Evolutionary conservation across 1,140 invertebrate species (phyloP).

Genomic region (Patella vulgata): DNA sequence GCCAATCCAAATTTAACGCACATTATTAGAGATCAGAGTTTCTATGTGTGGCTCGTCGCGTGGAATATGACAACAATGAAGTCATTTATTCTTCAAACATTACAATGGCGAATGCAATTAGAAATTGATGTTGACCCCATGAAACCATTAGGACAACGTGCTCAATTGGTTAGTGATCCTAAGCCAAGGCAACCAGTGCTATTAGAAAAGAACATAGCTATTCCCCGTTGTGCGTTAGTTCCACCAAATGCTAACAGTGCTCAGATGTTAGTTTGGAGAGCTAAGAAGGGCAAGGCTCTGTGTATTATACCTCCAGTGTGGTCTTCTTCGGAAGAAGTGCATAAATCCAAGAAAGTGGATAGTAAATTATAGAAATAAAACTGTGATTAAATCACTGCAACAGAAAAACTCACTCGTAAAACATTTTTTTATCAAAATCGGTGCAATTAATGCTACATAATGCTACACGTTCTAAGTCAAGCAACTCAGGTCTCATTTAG

Average conservation of each 20-base stretch:
- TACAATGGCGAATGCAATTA: slow-evolving; percentile 53
- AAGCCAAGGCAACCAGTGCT: slow-evolving; percentile 56
- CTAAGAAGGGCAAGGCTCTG: slow-evolving; percentile 46
- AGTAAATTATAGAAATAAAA: slow-evolving; percentile 54
- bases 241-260: slow-evolving; percentile 66
- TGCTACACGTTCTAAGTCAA: too few relatives aligned
- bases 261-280: slow-evolving; percentile 65
- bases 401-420: too few relatives aligned
- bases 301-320: slow-evolving; percentile 59
- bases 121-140: slow-evolving; percentile 62
- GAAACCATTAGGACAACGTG: slow-evolving; percentile 53
- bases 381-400: too few relatives aligned
- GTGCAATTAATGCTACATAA: too few relatives aligned
- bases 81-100: slow-evolving; percentile 55
- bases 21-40: slow-evolving; percentile 63
- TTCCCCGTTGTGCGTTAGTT: slow-evolving; percentile 61
- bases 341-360: slow-evolving; percentile 44
- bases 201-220: slow-evolving; percentile 56
- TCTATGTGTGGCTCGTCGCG: slow-evolving; percentile 65
- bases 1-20: slow-evolving; percentile 61
- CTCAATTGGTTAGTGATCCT: slow-evolving; percentile 53
- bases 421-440: too few relatives aligned
- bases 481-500: too few relatives aligned
- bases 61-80: slow-evolving; percentile 61
- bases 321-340: slow-evolving; percentile 49